Evolutionary conservation across 2,888 invertebrate genomes (phyloP), one percentile per base, ranked within the genome.

Genomic region (Diploptera punctata): DNA sequence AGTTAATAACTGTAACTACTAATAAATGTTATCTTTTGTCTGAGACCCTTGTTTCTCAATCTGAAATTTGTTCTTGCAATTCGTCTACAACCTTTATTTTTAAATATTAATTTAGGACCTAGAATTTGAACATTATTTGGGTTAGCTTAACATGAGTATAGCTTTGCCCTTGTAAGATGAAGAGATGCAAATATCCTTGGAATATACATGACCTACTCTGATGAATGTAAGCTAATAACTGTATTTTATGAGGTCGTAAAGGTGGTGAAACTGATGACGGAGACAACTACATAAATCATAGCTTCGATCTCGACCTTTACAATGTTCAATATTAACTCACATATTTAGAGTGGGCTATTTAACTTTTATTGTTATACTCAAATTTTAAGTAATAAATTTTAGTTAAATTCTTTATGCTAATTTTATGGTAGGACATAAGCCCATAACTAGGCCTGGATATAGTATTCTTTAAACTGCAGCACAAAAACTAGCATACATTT

Each of bases 171-270:
- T 5, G 5, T 38, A 13, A 38, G 13, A 5, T 9, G 38, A 5
- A 38, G 7, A 38, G 38, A 38, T 38, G 38, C 38, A 38, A 38
- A 38, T 38, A 38, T 38, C 38, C 38, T 13, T 38, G 7, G 38
- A 38, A 38, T 38, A 38, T 5, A 38, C 38, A 13, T 38, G 38
- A 38, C 38, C 38, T 13, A 38, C 38, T 38, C 38, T 38, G 38
- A 38, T 38, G 38, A 38, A 38, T 38, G 38, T 38, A 38, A 38
- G 38, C 13, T 38, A 38, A 38, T 38, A 38, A 38, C 38, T 38
- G 38, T 38, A 38, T 57, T 57, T 57, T 57, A 57, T 26, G 57
- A 57, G 57, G 24, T 57, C 57, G 57, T 57, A 57, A 57, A 57
- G 57, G 57, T 57, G 57, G 57, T 24, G 57, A 57, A 57, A 57